These are phyloP conservation scores for Meganola albula DNA, from an alignment of 2,888 invertebrate genomes.

Conservation along the genomic window DNA sequence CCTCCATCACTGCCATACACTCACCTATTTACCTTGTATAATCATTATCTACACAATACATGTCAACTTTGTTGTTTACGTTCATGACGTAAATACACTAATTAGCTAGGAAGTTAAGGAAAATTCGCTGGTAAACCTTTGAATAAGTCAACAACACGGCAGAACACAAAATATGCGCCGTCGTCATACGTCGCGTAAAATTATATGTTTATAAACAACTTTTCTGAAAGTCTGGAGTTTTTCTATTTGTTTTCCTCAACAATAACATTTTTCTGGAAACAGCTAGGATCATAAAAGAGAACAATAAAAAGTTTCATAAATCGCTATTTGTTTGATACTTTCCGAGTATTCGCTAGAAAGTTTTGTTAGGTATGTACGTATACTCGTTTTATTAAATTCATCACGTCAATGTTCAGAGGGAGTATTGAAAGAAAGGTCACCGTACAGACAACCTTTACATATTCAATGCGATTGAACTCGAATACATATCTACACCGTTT, in stretches of 20 bases:
- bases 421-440: slow-evolving; percentile 41
- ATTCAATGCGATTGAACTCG: slow-evolving; percentile 54
- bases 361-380: slow-evolving; percentile 18
- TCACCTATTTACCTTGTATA: slow-evolving; percentile 13
- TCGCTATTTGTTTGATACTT: slow-evolving; percentile 16
- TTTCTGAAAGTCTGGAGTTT: slow-evolving; percentile 9
- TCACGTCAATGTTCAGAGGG: slow-evolving; percentile 34
- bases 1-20: slow-evolving; percentile 9
- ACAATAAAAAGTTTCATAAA: slow-evolving; percentile 18
- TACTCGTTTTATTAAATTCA: slow-evolving; percentile 33
- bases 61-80: slow-evolving; percentile 12
- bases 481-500: slow-evolving; percentile 36
- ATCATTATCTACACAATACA: slow-evolving; percentile 14
- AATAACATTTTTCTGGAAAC: slow-evolving; percentile 11
- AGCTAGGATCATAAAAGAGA: slow-evolving; percentile 11
- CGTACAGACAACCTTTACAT: slow-evolving; percentile 49
- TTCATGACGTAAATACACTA: too few relatives aligned
- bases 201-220: slow-evolving; percentile 14
- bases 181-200: not conserved
- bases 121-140: too few relatives aligned
- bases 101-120: too few relatives aligned
- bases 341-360: too few relatives aligned
- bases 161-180: too few relatives aligned
- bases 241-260: slow-evolving; percentile 16
- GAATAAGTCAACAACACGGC: too few relatives aligned